phyloP scores from a whole-genome alignment of 2,797 vertebrate genomes.

The Spea hammondii region DNA sequence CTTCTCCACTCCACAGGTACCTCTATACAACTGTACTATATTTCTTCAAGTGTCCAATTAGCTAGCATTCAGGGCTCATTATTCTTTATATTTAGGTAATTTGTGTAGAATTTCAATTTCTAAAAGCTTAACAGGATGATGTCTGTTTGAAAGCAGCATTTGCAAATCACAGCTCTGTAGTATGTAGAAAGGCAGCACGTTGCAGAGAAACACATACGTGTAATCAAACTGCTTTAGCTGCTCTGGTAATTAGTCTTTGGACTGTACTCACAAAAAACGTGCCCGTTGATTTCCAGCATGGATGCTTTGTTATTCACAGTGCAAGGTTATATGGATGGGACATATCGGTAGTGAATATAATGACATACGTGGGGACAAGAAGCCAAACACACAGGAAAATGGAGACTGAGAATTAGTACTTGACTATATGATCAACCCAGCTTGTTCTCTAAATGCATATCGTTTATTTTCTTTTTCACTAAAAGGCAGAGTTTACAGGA shows the following conservation, averaged over 20 bases:
- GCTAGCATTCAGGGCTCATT: conserved; percentile 31
- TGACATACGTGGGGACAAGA: too few species aligned
- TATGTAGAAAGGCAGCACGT: conserved; percentile 1
- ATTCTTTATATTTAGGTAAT: conserved; percentile 31
- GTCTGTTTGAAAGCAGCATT: conserved; percentile 4
- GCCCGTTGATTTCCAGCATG: not conserved
- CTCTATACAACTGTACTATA: conserved; percentile 26
- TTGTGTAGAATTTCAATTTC: conserved; percentile 23
- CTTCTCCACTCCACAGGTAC: conserved; percentile 11
- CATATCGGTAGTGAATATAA: too few species aligned
- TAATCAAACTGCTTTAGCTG: not conserved
- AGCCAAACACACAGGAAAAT: too few species aligned
- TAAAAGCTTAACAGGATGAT: conserved; percentile 7
- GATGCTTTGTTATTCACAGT: too few species aligned
- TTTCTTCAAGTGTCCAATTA: conserved; percentile 45
- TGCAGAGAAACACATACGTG: not conserved
- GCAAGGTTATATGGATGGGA: too few species aligned
- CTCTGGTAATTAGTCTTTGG: not conserved
- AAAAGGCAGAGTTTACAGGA: too few species aligned
- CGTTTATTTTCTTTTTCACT: not conserved
- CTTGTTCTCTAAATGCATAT: not conserved
- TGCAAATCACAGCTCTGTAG: not conserved
- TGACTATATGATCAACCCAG: too few species aligned
- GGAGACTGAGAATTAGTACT: too few species aligned
- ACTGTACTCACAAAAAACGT: not conserved